Evolutionary conservation across 2,888 invertebrate species (phyloP).

Genomic region (Acrobasis repandana): DNA sequence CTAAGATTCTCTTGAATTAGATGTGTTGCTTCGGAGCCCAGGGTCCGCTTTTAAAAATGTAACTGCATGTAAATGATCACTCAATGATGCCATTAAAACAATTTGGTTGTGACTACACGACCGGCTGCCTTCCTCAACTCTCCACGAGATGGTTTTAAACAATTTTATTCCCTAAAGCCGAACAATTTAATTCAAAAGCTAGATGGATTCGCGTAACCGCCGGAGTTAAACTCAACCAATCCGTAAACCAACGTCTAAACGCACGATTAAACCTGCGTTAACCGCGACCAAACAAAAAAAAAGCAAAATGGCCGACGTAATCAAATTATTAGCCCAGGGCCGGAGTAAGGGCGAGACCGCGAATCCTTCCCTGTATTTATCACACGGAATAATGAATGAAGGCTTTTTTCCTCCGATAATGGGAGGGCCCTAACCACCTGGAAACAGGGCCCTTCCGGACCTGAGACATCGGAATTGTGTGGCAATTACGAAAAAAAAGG

Average conservation of each 20-base stretch:
- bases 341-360: conserved; percentile 57
- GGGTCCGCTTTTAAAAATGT: no score
- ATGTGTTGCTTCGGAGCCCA: no score
- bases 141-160: not conserved
- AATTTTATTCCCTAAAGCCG: not conserved
- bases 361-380: conserved; percentile 59
- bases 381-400: conserved; percentile 61
- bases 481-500: not conserved
- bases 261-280: conserved; percentile 45
- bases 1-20: no score
- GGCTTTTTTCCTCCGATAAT: conserved; percentile 56
- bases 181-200: not conserved
- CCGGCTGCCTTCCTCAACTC: no score
- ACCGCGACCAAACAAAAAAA: conserved; percentile 40
- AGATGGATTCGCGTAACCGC: not conserved
- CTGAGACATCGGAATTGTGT: conserved; percentile 6
- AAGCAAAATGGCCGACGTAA: conserved; percentile 59
- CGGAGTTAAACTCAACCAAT: conserved; percentile 5
- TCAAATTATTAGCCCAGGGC: conserved; percentile 63
- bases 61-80: no score
- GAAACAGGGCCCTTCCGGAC: conserved; percentile 29
- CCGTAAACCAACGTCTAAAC: conserved; percentile 21
- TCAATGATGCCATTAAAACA: no score
- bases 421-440: conserved; percentile 43
- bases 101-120: no score